Base-by-base conservation (phyloP, 1,140 invertebrate genomes). In the Melitaea cinxia region DNA sequence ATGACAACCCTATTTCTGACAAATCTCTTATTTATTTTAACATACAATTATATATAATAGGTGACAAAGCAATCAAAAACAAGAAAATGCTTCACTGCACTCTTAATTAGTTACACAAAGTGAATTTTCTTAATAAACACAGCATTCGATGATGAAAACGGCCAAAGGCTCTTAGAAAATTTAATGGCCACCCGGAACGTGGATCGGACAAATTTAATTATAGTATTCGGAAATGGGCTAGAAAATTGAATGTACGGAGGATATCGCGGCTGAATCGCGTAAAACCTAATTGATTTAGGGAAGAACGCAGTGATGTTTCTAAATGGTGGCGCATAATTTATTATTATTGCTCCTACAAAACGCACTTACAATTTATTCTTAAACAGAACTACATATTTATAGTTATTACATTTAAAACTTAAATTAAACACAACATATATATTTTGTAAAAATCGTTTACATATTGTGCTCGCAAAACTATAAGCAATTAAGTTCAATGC, bases 151-250 rank as follows among this genome's bases (percentile, higher is more conserved):
- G 42, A 65, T 59, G 70, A 55, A 66, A 65, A 66, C 60, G 74
- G 69, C 70, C 71, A 73, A 77, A 82, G 72, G 75, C 70, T 73
- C 71, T 64, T 67, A 64, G 71, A 70, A 75, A 80, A 78, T 78
- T 76, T 75, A 82, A 77, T 67, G 68, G 75, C 50, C 65, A 65
- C 62, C 68, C 65, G 70, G 70, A 73, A 72, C 70, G 72, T 33
- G 70, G 74, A 77, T 77, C 69, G 80, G 73, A 75, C 73, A 79
- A 88, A 85, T 85, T 85, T 84, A 88, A 88, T 88, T 88, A 84
- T 83, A 72, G 75, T 73, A 81, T 88, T 84, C 77, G 80, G 85
- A 85, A 85, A 88, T 88, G 85, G 85, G 64, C 83, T 88, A 82
- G 83, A 85, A 88, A 88, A 88, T 88, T 85, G 82, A 84, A 85